These are phyloP conservation scores for Drosophila neocordata DNA, from an alignment of 1,140 invertebrate species.

Conservation along the genomic window DNA sequence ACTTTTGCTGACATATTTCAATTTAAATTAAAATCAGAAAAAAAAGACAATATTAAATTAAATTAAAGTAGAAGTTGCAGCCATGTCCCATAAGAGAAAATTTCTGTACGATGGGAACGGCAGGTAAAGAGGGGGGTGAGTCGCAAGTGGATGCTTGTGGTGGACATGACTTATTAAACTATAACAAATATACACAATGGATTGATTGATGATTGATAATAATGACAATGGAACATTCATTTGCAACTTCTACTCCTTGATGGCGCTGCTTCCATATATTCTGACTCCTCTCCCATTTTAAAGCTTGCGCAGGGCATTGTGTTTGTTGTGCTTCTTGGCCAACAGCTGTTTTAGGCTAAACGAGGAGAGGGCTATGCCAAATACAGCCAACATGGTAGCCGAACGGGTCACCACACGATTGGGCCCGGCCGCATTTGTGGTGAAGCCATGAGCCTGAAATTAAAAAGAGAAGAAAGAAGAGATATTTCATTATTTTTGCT, in stretches of 20 bases:
- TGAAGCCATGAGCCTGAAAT: slow-evolving; percentile 66
- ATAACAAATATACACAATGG: slow-evolving; percentile 66
- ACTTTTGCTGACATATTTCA: background rate
- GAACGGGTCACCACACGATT: slow-evolving; percentile 84
- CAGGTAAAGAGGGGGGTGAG: no score
- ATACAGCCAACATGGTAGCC: slow-evolving; percentile 84
- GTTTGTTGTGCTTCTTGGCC: slow-evolving; percentile 72
- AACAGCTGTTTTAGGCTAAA: slow-evolving; percentile 86
- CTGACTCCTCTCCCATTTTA: slow-evolving; percentile 36
- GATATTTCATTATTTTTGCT: slow-evolving; percentile 1
- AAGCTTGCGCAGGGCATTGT: slow-evolving; percentile 66
- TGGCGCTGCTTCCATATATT: slow-evolving; percentile 1
- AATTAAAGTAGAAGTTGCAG: slow-evolving; percentile 12
- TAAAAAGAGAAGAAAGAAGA: slow-evolving; percentile 14
- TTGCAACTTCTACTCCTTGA: slow-evolving; percentile 6
- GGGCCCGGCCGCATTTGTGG: slow-evolving; percentile 78
- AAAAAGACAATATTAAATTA: slow-evolving; percentile 12
- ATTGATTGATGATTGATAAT: slow-evolving; percentile 36
- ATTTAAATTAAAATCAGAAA: slow-evolving; percentile 17
- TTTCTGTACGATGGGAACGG: background rate
- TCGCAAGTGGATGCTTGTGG: slow-evolving; percentile 1
- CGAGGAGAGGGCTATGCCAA: slow-evolving; percentile 85
- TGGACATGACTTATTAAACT: slow-evolving; percentile 62
- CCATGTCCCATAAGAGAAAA: slow-evolving; percentile 24
- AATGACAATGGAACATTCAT: slow-evolving; percentile 32